Conservation (phyloP, 2,113 vertebrate genomes). For the Zosterops pallidus region DNA sequence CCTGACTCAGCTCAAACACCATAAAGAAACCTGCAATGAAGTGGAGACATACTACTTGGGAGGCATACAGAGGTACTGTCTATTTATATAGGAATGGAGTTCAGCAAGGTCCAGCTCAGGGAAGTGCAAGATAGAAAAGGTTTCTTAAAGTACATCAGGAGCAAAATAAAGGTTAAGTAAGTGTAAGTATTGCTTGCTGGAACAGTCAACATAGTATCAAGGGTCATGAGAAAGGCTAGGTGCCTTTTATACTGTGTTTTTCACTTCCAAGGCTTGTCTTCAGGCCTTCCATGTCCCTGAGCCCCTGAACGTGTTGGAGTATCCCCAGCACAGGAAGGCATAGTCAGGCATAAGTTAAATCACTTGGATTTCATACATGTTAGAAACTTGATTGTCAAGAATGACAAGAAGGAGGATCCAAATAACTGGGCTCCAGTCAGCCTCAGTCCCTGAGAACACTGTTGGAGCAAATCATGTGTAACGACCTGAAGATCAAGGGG, state of each 20-base stretch:
- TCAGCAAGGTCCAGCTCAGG: not conserved
- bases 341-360: not conserved
- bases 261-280: not conserved
- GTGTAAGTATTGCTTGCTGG: not conserved
- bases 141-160: not conserved
- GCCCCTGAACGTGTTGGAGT: not conserved
- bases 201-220: rapidly evolving
- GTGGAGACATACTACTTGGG: not conserved
- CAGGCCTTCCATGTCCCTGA: not conserved
- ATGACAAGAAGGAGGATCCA: not conserved
- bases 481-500: not conserved
- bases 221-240: not conserved
- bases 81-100: not conserved
- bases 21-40: not conserved
- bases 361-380: not conserved
- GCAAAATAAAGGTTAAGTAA: not conserved
- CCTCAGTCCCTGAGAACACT: not conserved
- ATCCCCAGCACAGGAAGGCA: not conserved
- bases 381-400: not conserved
- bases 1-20: not conserved
- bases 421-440: not conserved
- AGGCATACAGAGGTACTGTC: not conserved
- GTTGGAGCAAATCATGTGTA: not conserved
- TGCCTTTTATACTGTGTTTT: not conserved
- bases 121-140: not conserved